These are phyloP conservation scores for Arizona elegans DNA, from an alignment of 2,113 vertebrate species.

Conservation along the genomic window DNA sequence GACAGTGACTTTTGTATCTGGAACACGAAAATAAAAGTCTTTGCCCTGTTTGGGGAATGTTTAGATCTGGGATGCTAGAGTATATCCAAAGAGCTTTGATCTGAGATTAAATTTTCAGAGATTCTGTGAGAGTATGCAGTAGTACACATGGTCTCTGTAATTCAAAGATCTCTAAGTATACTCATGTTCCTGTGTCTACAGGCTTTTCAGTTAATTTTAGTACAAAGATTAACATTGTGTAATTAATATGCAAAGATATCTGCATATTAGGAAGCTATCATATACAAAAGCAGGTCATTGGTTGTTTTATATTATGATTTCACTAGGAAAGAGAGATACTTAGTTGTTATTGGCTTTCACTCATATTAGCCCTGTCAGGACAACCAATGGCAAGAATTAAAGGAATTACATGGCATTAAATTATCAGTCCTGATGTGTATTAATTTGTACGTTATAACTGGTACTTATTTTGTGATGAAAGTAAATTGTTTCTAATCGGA, in stretches of 20 bases:
- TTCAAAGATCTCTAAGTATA: not conserved
- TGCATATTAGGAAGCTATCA: not conserved
- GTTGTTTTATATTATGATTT: not conserved
- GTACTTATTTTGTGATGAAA: not conserved
- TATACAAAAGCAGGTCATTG: not conserved
- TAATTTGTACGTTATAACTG: not conserved
- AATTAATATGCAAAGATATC: not conserved
- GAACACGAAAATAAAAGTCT: not conserved
- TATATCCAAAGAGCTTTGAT: not conserved
- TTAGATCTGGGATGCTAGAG: not conserved
- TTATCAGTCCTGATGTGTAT: not conserved
- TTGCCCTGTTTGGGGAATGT: conserved; percentile 1
- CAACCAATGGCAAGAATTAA: not conserved
- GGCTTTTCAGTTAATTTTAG: not conserved
- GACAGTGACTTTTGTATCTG: conserved; percentile 6
- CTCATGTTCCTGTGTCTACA: not conserved
- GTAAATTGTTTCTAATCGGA: not conserved
- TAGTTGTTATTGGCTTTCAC: not conserved
- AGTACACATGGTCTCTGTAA: not conserved
- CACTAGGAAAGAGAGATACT: no score
- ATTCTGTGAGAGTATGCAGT: not conserved
- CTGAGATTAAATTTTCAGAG: not conserved
- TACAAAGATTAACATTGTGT: not conserved
- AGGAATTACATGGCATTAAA: not conserved
- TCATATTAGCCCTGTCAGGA: not conserved